Evolutionary conservation across 2,888 invertebrate species (phyloP).

Genomic region (Brenthis ino): DNA sequence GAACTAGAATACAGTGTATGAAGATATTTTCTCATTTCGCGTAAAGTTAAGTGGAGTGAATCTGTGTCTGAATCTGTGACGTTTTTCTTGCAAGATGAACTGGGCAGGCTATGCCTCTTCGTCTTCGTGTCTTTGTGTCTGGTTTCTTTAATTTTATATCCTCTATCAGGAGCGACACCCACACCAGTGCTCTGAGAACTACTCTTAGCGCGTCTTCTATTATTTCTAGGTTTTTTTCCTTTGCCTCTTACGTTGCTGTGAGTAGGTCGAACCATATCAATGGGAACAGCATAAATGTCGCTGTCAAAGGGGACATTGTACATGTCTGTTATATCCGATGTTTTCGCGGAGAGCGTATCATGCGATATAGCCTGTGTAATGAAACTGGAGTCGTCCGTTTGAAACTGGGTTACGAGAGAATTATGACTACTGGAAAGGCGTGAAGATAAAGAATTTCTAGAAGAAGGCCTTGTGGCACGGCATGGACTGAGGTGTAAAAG

Average conservation of each 20-base stretch:
- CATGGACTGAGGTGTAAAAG: constrained; percentile 84
- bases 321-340: constrained; percentile 91
- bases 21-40: constrained; percentile 91
- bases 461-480: constrained; percentile 85
- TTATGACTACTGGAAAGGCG: constrained; percentile 93
- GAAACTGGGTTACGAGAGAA: constrained; percentile 88
- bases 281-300: constrained; percentile 92
- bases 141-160: constrained; percentile 58
- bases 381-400: constrained; percentile 92
- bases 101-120: constrained; percentile 87
- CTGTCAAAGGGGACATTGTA: constrained; percentile 95
- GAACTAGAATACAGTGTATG: constrained; percentile 91
- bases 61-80: constrained; percentile 84
- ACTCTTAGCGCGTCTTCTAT: constrained; percentile 68
- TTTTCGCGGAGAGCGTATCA: constrained; percentile 86
- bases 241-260: constrained; percentile 61
- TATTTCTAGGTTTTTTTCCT: constrained; percentile 65
- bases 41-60: constrained; percentile 90
- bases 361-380: constrained; percentile 95
- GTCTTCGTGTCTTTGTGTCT: constrained; percentile 70
- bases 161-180: constrained; percentile 52
- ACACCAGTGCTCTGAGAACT: constrained; percentile 55
- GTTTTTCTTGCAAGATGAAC: constrained; percentile 83
- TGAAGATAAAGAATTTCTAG: constrained; percentile 89
- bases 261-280: constrained; percentile 88